Evolutionary conservation across 2,888 invertebrate genomes (phyloP).

Genomic region (Onthophagus sagittarius): DNA sequence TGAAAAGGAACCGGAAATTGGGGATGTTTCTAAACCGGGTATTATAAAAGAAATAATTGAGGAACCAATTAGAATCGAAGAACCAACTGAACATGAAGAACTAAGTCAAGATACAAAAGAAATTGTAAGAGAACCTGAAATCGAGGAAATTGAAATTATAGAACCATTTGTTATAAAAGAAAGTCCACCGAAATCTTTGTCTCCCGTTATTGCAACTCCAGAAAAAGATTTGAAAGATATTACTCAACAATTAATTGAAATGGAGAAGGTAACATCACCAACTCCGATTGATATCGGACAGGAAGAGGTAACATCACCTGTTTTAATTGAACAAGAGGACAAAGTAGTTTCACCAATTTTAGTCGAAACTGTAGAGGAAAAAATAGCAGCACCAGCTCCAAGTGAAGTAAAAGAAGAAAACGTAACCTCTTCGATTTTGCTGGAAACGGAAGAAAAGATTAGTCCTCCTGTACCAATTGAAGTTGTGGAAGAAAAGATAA

Average conservation of each 20-base stretch:
- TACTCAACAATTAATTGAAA: not conserved
- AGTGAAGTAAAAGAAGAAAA: slow-evolving; percentile 33
- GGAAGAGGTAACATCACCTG: slow-evolving; percentile 32
- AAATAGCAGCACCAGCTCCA: slow-evolving; percentile 28
- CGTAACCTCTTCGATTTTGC: no score
- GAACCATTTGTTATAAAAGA: slow-evolving; percentile 42
- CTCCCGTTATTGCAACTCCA: not conserved
- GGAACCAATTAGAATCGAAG: slow-evolving; percentile 6
- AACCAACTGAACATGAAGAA: not conserved
- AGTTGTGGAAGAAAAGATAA: no score
- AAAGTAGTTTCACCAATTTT: no score
- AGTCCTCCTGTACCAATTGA: no score
- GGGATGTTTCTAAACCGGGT: not conserved
- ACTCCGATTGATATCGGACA: not conserved
- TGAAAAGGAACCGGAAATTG: slow-evolving; percentile 6
- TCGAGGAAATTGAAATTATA: not conserved
- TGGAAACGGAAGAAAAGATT: no score
- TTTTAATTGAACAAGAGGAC: no score
- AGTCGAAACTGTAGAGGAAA: no score
- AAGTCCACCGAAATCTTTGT: not conserved
- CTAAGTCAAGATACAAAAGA: not conserved
- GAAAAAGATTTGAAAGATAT: not conserved
- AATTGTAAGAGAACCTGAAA: not conserved
- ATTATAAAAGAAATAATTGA: not conserved
- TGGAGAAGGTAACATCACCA: not conserved